Conservation (phyloP, 1,140 invertebrate species). For the Drosophila nannoptera region DNA sequence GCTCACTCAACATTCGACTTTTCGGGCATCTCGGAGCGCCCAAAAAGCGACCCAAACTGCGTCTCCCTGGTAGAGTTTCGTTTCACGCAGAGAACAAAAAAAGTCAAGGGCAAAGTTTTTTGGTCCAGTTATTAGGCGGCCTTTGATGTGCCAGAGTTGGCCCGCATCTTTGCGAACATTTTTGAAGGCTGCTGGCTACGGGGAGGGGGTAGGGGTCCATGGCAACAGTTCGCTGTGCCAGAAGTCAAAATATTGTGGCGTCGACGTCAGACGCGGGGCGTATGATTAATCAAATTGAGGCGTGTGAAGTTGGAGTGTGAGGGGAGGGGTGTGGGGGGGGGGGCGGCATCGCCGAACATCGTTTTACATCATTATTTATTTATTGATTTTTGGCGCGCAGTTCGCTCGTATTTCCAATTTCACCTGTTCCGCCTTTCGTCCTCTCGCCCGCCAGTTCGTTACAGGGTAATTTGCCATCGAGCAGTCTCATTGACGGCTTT, state of each 20-base stretch:
- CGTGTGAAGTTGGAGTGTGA: not conserved
- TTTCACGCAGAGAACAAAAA: too few relatives aligned
- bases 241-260: conserved; percentile 16
- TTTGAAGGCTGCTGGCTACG: not conserved
- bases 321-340: too few relatives aligned
- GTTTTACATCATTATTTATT: conserved; percentile 35
- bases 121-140: conserved; percentile 1
- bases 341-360: conserved; percentile 9
- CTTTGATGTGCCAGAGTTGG: conserved; percentile 49
- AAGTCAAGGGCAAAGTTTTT: conserved; percentile 23
- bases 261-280: conserved; percentile 39
- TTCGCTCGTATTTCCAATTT: conserved; percentile 10
- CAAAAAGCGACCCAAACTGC: not conserved
- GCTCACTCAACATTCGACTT: too few relatives aligned
- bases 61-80: not conserved
- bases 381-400: conserved; percentile 41
- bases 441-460: not conserved
- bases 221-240: conserved; percentile 49
- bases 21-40: too few relatives aligned
- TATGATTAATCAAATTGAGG: conserved; percentile 58
- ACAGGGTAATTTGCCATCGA: conserved; percentile 7
- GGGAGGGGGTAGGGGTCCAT: conserved; percentile 15
- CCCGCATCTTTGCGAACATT: not conserved
- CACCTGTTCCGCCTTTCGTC: not conserved
- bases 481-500: not conserved